phyloP scores from a whole-genome alignment of 2,113 vertebrate genomes.

The Rhodinocichla rosea region DNA sequence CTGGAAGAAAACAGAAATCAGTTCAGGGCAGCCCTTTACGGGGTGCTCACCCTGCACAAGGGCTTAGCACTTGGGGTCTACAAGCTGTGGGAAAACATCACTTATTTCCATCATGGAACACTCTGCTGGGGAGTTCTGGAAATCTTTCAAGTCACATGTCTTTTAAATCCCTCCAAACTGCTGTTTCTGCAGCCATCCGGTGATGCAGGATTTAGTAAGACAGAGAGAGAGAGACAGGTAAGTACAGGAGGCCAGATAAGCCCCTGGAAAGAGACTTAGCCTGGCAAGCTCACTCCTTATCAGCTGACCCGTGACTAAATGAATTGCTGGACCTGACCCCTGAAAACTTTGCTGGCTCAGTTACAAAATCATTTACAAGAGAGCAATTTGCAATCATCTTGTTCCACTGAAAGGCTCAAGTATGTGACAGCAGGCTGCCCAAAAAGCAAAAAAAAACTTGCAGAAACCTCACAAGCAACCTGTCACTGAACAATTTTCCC shows the following conservation, averaged over 20 bases:
- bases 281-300: slow-evolving; percentile 40
- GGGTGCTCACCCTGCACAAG: not conserved
- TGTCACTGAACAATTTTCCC: not conserved
- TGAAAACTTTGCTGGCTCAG: slow-evolving; percentile 27
- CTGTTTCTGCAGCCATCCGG: not conserved
- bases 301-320: slow-evolving; percentile 37
- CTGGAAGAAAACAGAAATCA: slow-evolving; percentile 61
- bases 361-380: slow-evolving; percentile 53
- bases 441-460: not conserved
- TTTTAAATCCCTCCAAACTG: not conserved
- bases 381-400: slow-evolving; percentile 46
- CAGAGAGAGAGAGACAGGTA: slow-evolving; percentile 3
- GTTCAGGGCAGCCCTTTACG: not conserved
- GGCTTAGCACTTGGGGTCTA: not conserved
- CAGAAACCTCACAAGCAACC: not conserved
- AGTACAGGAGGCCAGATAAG: not conserved
- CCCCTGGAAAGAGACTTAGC: slow-evolving; percentile 8
- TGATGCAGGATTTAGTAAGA: not conserved
- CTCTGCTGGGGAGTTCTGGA: not conserved
- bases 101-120: not conserved
- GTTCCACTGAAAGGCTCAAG: slow-evolving; percentile 27
- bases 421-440: not conserved
- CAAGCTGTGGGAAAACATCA: not conserved
- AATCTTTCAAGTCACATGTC: not conserved
- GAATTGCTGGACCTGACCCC: slow-evolving; percentile 47